Conservation (phyloP, 2,888 invertebrate species). For the Drosophila meridiana region DNA sequence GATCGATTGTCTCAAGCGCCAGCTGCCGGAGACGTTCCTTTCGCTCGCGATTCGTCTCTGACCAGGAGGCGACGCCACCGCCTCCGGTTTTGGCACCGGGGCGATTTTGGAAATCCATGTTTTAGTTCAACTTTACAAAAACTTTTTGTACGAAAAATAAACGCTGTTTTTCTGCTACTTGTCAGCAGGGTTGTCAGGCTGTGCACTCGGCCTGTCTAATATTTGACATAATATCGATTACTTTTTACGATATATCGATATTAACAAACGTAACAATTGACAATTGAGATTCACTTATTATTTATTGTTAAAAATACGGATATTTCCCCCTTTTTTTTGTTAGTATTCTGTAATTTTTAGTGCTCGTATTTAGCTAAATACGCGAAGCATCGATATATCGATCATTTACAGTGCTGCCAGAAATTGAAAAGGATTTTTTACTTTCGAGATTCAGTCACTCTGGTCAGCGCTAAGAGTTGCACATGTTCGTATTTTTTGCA, state of each 20-base stretch:
- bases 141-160: conserved; percentile 13
- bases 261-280: neutral
- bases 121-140: conserved; percentile 22
- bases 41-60: conserved; percentile 98
- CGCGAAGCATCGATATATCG: conserved; percentile 6
- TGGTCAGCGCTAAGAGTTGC: conserved; percentile 24
- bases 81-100: conserved; percentile 99
- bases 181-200: conserved; percentile 17
- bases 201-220: neutral
- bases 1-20: conserved; percentile 98
- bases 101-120: conserved; percentile 99
- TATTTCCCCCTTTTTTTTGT: neutral
- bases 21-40: conserved; percentile 97
- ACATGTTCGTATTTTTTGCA: conserved; percentile 47
- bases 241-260: neutral
- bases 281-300: neutral
- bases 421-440: neutral
- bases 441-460: conserved; percentile 4
- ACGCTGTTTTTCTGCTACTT: conserved; percentile 6
- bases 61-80: conserved; percentile 99
- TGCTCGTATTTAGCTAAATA: neutral
- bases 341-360: neutral
- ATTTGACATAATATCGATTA: neutral
- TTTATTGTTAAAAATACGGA: neutral
- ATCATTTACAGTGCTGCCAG: neutral